A percentile compares a stretch with the other conserved stretches of the same genome.
phyloP scores from a whole-genome alignment of 2,113 vertebrate species.

The Triplophysa tibetana region DNA sequence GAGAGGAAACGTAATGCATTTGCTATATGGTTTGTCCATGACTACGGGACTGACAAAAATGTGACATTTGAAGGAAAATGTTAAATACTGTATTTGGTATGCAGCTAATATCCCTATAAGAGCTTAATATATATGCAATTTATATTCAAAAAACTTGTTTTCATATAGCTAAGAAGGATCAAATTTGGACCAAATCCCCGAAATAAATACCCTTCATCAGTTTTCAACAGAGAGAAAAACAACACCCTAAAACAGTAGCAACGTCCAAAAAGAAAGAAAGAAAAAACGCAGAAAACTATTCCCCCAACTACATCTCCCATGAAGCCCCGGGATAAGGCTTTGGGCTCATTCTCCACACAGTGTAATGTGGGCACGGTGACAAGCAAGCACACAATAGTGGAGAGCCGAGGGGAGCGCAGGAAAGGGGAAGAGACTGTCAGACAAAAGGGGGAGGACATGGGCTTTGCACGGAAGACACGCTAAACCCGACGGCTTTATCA shows the following conservation, averaged over 20 bases:
- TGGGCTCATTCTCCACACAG: constrained; percentile 70
- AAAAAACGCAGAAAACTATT: constrained; percentile 34
- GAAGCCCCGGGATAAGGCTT: constrained; percentile 71
- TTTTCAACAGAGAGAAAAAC: neutral
- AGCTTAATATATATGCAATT: neutral
- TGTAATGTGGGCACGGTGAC: constrained; percentile 71
- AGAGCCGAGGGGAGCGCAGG: constrained; percentile 68
- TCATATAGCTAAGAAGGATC: neutral
- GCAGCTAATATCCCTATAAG: too few relatives aligned
- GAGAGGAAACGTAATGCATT: constrained; percentile 67
- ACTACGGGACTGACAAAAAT: constrained; percentile 63
- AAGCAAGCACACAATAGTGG: constrained; percentile 74
- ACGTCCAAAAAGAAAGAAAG: constrained; percentile 48
- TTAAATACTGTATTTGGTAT: constrained; percentile 54
- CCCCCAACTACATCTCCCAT: constrained; percentile 77
- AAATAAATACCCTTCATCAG: neutral
- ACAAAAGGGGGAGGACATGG: constrained; percentile 79
- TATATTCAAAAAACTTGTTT: neutral
- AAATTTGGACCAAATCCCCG: constrained; percentile 1
- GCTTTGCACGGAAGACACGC: constrained; percentile 79
- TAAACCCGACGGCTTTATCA: constrained; percentile 79
- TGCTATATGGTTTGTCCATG: constrained; percentile 70
- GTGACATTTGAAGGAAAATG: constrained; percentile 70
- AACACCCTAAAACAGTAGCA: constrained; percentile 2
- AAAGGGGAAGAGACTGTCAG: constrained; percentile 68